Evolutionary conservation across 2,888 invertebrate genomes (phyloP).

Genomic region (Hypsopygia costalis): DNA sequence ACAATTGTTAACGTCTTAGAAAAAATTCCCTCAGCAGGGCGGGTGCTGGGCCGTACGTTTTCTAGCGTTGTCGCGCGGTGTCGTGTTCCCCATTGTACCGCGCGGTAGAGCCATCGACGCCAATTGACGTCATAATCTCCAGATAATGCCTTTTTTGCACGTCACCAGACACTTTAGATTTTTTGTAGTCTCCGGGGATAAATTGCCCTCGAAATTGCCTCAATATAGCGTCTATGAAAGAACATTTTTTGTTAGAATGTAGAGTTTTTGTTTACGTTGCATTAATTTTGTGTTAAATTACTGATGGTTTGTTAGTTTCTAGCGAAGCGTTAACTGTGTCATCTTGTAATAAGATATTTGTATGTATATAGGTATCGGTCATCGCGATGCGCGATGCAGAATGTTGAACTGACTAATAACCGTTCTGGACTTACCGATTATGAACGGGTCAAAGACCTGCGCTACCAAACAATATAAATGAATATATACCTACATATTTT

Average conservation of each 20-base stretch:
- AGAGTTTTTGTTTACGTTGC: too few species aligned
- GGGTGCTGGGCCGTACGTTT: constrained; percentile 8
- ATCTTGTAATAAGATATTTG: too few species aligned
- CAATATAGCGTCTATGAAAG: not conserved
- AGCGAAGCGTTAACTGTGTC: not conserved
- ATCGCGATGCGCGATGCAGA: too few species aligned
- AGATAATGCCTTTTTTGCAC: not conserved
- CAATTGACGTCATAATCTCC: constrained; percentile 54
- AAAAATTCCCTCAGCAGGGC: constrained; percentile 16
- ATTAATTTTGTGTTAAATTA: not conserved
- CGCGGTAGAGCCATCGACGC: constrained; percentile 43
- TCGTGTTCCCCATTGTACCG: constrained; percentile 36
- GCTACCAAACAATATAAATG: too few species aligned
- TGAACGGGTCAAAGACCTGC: too few species aligned
- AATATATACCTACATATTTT: too few species aligned
- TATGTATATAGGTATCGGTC: too few species aligned
- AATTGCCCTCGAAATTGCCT: not conserved
- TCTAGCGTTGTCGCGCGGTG: constrained; percentile 19
- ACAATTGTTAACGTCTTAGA: constrained; percentile 6
- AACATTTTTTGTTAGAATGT: too few species aligned
- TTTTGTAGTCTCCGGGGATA: not conserved
- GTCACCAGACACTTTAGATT: not conserved
- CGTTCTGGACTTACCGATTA: too few species aligned
- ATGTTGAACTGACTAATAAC: too few species aligned
- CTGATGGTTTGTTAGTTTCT: constrained; percentile 1